Evolutionary conservation across 2,797 vertebrate genomes (phyloP), one percentile per base, ranked within the genome.

Genomic region (Meriones psammophilus): DNA sequence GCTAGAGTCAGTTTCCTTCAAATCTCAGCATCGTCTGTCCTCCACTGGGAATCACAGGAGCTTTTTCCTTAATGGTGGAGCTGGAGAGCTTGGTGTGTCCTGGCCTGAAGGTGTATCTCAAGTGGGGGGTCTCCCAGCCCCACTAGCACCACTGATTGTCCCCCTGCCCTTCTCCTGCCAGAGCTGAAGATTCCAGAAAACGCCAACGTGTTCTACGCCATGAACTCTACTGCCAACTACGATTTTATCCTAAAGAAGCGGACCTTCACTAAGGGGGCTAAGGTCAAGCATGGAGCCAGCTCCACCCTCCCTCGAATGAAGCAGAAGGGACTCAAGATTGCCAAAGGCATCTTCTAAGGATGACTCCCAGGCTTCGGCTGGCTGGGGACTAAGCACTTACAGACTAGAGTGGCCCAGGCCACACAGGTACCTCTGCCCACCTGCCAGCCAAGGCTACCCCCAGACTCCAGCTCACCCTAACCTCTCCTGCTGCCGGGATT

Each of bases 221-320:
- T 99, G 99, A 99, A 99, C 99, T 99, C 99, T 0, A 98, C 99
- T 0, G 99, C 99, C 99, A 99, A 99, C 98, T 99, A 99, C 0
- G 99, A 99, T 99, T 99, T 99, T 0, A 99, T 99, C 96, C 98
- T 99, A 76, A 99, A 99, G 98, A 99, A 99, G 97, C 98, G 99
- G 4, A 99, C 99, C 95, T 97, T 98, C 95, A 97, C 98, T 58
- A 99, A 99, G 94, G 99, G 99, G 0, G 90, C 98, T 64, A 99
- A 99, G 73, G 98, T 99, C 95, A 99, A 99, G 97, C 99, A 98
- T 0, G 99, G 99, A 91, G 98, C 99, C 95, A 99, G 99, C 94
- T 99, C 99, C 1, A 99, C 99, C 7, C 98, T 99, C 97, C 99
- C 99, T 3, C 99, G 99, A 92, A 99, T 99, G 99, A 99, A 99